These are phyloP conservation scores for Zhuqinia jingwanae DNA, from an alignment of 2,888 invertebrate species.

Conservation along the genomic window DNA sequence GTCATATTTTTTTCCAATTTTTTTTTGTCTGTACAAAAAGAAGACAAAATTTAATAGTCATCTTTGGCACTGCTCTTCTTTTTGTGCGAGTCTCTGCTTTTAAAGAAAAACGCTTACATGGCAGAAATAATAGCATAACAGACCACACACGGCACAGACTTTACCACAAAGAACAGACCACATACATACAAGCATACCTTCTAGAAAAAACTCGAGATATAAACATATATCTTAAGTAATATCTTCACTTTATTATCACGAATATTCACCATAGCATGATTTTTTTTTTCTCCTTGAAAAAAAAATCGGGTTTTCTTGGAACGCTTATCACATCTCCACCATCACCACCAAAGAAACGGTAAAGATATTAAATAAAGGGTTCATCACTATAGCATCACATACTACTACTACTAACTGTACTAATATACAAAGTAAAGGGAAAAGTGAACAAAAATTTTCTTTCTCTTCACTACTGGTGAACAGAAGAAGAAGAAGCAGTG, in stretches of 20 bases:
- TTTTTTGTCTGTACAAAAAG: slow-evolving; percentile 1
- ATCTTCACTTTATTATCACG: slow-evolving; percentile 14
- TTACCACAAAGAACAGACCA: neutral
- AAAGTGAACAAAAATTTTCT: neutral
- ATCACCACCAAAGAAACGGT: neutral
- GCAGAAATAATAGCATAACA: slow-evolving; percentile 36
- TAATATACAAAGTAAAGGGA: neutral
- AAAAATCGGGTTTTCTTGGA: neutral
- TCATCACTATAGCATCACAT: too few relatives aligned
- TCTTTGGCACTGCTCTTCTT: slow-evolving; percentile 31
- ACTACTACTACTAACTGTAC: neutral
- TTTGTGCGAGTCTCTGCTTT: neutral
- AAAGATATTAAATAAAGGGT: too few relatives aligned
- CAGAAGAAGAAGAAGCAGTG: neutral
- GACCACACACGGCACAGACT: neutral
- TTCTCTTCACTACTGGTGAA: too few relatives aligned
- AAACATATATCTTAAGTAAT: neutral
- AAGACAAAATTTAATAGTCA: slow-evolving; percentile 17
- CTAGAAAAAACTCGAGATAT: too few relatives aligned
- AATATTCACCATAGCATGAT: neutral
- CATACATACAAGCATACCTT: too few relatives aligned
- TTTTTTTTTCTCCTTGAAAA: too few relatives aligned
- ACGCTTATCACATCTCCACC: neutral
- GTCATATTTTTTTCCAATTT: neutral
- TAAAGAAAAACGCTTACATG: slow-evolving; percentile 26